These are phyloP conservation scores for Andricus quercusramuli DNA, from an alignment of 2,888 invertebrate genomes.

Conservation along the genomic window DNA sequence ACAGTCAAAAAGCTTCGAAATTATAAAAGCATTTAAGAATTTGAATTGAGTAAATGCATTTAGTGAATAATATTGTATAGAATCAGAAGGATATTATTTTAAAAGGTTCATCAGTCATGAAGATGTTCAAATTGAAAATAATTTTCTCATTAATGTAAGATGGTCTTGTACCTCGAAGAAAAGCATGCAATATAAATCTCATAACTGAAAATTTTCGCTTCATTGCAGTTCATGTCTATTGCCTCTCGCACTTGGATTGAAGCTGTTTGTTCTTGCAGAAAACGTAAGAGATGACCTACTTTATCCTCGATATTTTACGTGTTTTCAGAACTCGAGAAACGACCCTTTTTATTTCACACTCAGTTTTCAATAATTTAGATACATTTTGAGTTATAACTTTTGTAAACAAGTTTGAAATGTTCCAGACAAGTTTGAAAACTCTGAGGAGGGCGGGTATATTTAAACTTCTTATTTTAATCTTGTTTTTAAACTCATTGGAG, in stretches of 20 bases:
- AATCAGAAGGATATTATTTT: no score
- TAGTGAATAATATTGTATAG: no score
- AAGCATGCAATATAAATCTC: slow-evolving; percentile 31
- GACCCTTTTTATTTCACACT: slow-evolving; percentile 2
- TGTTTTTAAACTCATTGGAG: neutral
- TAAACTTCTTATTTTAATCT: neutral
- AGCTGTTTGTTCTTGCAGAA: slow-evolving; percentile 39
- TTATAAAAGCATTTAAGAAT: no score
- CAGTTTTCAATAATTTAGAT: slow-evolving; percentile 20
- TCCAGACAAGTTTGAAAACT: neutral
- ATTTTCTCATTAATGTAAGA: slow-evolving; percentile 20
- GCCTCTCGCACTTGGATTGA: slow-evolving; percentile 28
- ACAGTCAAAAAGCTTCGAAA: no score
- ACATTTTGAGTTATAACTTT: slow-evolving; percentile 6
- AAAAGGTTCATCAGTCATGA: no score
- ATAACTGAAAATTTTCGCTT: slow-evolving; percentile 35
- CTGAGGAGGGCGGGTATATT: neutral
- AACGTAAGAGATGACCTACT: slow-evolving; percentile 37
- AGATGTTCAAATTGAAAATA: neutral
- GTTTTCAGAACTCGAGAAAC: slow-evolving; percentile 27
- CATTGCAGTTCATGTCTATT: slow-evolving; percentile 36
- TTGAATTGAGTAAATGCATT: no score
- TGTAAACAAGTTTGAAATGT: neutral
- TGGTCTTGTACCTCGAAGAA: neutral
- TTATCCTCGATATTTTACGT: slow-evolving; percentile 17